phyloP scores from a whole-genome alignment of 2,113 vertebrate species.

The Trachemys scripta region DNA sequence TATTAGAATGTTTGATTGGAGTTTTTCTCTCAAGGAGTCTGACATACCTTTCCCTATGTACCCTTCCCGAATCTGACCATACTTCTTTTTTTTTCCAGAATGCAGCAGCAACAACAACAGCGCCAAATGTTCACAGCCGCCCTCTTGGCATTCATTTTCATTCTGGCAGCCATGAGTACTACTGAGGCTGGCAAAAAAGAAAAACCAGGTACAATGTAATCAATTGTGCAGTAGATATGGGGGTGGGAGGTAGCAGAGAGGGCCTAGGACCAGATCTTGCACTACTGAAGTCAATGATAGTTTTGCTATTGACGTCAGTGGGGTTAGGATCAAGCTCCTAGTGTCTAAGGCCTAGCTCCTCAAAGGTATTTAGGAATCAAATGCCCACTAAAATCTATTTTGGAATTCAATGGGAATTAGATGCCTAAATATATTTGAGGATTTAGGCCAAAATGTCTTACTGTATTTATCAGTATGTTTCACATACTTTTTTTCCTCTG shows the following conservation, averaged over 20 bases:
- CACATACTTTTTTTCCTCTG: background rate
- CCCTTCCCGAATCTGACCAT: background rate
- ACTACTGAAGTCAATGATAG: background rate
- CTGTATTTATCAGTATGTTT: background rate
- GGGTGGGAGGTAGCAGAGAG: background rate
- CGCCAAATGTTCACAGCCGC: conserved; percentile 75
- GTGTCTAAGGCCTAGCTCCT: background rate
- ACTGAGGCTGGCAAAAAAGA: conserved; percentile 85
- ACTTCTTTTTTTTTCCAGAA: conserved; percentile 67
- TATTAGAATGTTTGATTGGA: background rate
- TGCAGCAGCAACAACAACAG: conserved; percentile 77
- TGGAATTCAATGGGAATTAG: background rate
- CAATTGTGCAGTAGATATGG: background rate
- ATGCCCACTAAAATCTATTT: background rate
- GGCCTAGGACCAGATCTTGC: background rate
- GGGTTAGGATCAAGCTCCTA: background rate
- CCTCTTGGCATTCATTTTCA: conserved; percentile 80
- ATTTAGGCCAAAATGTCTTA: background rate
- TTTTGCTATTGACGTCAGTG: background rate
- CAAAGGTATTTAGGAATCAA: background rate
- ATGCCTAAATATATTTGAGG: background rate
- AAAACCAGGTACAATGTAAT: conserved; percentile 71
- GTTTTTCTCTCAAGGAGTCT: background rate
- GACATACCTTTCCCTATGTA: background rate
- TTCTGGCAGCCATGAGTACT: conserved; percentile 79